Conservation (phyloP, 2,797 vertebrate species). For the Rhadinocentrus ornatus region DNA sequence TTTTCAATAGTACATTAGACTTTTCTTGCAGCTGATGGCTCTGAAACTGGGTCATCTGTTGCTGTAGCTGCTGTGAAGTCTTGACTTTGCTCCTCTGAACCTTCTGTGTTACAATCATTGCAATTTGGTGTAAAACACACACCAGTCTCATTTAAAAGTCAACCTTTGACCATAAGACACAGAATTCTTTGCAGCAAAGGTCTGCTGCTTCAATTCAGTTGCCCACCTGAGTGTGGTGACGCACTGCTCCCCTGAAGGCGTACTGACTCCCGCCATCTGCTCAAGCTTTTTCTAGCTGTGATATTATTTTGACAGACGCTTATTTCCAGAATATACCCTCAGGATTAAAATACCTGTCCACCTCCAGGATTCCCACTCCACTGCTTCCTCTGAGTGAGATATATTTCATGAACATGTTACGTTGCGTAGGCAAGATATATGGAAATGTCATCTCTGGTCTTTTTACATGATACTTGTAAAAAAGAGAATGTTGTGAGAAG, state of each 20-base stretch:
- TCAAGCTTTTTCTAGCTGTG: conserved; percentile 34
- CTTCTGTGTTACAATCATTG: background rate
- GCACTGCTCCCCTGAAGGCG: conserved; percentile 29
- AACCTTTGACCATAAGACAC: background rate
- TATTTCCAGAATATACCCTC: conserved; percentile 56
- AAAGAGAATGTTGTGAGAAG: conserved; percentile 2
- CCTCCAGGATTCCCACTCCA: conserved; percentile 69
- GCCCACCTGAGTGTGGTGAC: conserved; percentile 26
- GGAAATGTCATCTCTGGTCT: conserved; percentile 64
- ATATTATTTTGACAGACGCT: conserved; percentile 60
- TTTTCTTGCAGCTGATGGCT: conserved; percentile 24
- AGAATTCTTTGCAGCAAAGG: conserved; percentile 11
- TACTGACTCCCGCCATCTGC: conserved; percentile 51
- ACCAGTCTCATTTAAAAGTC: conserved; percentile 28
- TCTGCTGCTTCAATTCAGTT: conserved; percentile 20
- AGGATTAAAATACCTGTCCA: conserved; percentile 63
- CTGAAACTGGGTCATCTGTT: conserved; percentile 19
- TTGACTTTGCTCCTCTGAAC: background rate
- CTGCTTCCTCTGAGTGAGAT: conserved; percentile 36
- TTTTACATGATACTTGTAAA: conserved; percentile 25
- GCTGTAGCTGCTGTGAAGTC: conserved; percentile 34
- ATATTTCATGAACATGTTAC: conserved; percentile 47
- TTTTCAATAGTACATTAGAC: background rate
- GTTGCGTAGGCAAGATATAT: conserved; percentile 47
- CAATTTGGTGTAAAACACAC: background rate